Conservation (phyloP, 2,888 invertebrate genomes). For the Eledona agricola region DNA sequence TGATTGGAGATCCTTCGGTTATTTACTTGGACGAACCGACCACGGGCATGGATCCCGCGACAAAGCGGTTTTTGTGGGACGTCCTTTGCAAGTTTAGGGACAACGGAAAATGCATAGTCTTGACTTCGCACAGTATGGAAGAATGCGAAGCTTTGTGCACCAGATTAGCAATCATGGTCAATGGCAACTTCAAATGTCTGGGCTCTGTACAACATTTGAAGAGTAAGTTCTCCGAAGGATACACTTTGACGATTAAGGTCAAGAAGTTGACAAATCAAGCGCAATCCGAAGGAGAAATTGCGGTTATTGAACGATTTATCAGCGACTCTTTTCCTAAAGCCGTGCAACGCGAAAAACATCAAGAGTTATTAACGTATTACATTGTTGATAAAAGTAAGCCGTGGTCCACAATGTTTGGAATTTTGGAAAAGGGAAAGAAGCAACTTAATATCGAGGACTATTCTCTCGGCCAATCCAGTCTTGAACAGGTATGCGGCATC, state of each 20-base stretch:
- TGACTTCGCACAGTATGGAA: conserved; percentile 90
- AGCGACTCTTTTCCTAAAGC: conserved; percentile 53
- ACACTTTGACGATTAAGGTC: conserved; percentile 61
- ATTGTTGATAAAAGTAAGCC: conserved; percentile 68
- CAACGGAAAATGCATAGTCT: conserved; percentile 77
- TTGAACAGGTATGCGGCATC: conserved; percentile 71
- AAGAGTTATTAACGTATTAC: conserved; percentile 78
- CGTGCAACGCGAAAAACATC: conserved; percentile 71
- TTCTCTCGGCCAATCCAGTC: conserved; percentile 81
- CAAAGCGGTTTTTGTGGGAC: conserved; percentile 83
- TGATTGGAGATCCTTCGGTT: conserved; percentile 64
- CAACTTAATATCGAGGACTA: conserved; percentile 76
- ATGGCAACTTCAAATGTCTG: conserved; percentile 80
- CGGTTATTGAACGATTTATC: conserved; percentile 51
- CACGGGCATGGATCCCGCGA: conserved; percentile 75
- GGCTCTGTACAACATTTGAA: conserved; percentile 85
- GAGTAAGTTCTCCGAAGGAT: conserved; percentile 77
- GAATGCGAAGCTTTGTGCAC: conserved; percentile 88
- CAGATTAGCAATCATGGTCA: conserved; percentile 85
- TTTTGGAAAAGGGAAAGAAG: conserved; percentile 69
- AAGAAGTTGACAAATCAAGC: conserved; percentile 45
- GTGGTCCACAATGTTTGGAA: conserved; percentile 81
- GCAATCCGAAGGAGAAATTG: conserved; percentile 37
- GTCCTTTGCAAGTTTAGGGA: conserved; percentile 74
- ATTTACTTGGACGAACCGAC: conserved; percentile 60